A percentile compares a stretch with the other conserved stretches of the same genome.
Evolutionary conservation across 2,888 invertebrate species (phyloP).

Genomic region (Drosophila kuntzei): DNA sequence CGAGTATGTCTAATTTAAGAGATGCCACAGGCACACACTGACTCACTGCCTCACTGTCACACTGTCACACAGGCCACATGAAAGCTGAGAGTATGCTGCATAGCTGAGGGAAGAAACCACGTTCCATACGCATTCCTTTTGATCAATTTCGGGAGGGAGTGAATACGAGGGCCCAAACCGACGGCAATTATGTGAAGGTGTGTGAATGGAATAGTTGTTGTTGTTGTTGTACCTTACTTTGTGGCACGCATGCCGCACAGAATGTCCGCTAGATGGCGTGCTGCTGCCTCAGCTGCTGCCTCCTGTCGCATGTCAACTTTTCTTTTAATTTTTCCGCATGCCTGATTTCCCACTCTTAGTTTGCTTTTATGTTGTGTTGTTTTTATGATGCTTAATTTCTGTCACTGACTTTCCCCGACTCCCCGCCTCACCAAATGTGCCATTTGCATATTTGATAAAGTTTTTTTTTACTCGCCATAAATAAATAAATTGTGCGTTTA

Average conservation of each 20-base stretch:
- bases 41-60: background rate
- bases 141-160: conserved; percentile 49
- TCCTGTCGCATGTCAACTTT: conserved; percentile 53
- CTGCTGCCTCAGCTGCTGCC: conserved; percentile 1
- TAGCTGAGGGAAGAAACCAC: conserved; percentile 28
- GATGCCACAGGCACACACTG: background rate
- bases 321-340: conserved; percentile 30
- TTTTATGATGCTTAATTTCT: conserved; percentile 75
- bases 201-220: conserved; percentile 2
- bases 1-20: conserved; percentile 21
- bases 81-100: conserved; percentile 49
- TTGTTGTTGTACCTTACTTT: conserved; percentile 12
- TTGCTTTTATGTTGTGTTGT: conserved; percentile 32
- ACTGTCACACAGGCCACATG: conserved; percentile 30
- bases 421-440: conserved; percentile 17
- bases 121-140: conserved; percentile 64
- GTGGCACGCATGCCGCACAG: conserved; percentile 33
- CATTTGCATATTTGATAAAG: conserved; percentile 73
- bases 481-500: conserved; percentile 69
- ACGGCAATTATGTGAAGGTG: conserved; percentile 44
- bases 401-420: conserved; percentile 41
- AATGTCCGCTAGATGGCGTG: conserved; percentile 52
- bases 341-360: background rate
- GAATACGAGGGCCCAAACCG: conserved; percentile 8
- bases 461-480: conserved; percentile 39